These are phyloP conservation scores for Mesocricetus auratus DNA, from an alignment of 2,113 vertebrate species.

Conservation along the genomic window DNA sequence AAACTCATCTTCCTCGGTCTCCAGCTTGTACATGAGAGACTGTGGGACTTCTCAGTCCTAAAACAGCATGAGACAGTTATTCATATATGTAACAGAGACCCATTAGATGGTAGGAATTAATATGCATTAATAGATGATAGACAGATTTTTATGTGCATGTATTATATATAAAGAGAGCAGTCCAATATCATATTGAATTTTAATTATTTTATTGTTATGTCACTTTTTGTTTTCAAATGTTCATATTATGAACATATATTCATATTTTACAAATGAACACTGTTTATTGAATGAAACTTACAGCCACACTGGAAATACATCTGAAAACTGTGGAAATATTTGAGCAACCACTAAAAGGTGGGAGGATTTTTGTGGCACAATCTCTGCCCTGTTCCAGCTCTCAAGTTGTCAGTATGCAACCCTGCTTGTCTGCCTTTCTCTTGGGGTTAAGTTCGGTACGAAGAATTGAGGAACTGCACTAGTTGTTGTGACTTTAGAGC, in stretches of 20 bases:
- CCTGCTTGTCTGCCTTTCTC: background rate
- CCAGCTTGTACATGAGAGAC: background rate
- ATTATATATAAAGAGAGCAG: background rate
- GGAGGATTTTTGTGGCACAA: background rate
- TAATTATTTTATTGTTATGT: slow-evolving; percentile 8
- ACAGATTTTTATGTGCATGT: background rate
- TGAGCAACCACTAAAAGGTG: background rate
- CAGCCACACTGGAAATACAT: background rate
- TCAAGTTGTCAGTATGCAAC: background rate
- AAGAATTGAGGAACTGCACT: background rate
- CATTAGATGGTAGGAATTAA: background rate
- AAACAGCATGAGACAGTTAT: background rate
- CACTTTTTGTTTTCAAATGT: background rate
- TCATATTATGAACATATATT: background rate
- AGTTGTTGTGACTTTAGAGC: background rate
- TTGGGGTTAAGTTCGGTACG: background rate
- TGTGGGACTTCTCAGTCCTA: background rate
- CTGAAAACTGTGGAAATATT: slow-evolving; percentile 11
- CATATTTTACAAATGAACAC: slow-evolving; percentile 26
- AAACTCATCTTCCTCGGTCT: background rate
- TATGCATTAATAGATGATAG: background rate
- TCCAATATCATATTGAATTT: background rate
- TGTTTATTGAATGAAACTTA: slow-evolving; percentile 30
- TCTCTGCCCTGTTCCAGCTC: background rate
- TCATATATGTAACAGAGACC: background rate